Evolutionary conservation across 2,888 invertebrate genomes (phyloP).

Genomic region (Hydropsyche betteni): DNA sequence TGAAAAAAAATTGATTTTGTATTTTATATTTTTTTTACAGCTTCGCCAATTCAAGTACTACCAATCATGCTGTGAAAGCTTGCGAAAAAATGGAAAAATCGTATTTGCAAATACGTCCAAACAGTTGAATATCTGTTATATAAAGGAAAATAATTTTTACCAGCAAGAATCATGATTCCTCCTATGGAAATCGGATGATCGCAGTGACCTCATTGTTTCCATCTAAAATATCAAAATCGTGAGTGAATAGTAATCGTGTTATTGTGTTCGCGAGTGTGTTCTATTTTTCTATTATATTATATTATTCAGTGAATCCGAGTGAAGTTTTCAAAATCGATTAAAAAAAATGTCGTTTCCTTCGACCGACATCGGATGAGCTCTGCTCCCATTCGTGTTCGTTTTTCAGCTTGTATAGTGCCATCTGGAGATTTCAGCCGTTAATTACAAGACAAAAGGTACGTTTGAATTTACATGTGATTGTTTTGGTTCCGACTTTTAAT

Average conservation of each 20-base stretch:
- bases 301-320: too few species aligned
- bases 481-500: too few species aligned
- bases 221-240: conserved; percentile 1
- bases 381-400: too few species aligned
- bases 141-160: neutral
- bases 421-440: too few species aligned
- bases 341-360: too few species aligned
- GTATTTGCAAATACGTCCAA: neutral
- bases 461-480: too few species aligned
- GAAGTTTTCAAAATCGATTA: too few species aligned
- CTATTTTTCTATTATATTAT: neutral
- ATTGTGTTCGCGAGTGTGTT: neutral
- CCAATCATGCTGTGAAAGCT: neutral
- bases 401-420: too few species aligned
- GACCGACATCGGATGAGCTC: too few species aligned
- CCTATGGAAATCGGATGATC: conserved; percentile 26
- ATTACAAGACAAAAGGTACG: too few species aligned
- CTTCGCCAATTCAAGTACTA: neutral
- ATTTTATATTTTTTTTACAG: conserved; percentile 3
- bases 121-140: conserved; percentile 5
- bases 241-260: neutral
- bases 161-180: conserved; percentile 7
- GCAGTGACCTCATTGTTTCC: neutral
- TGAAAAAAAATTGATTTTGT: neutral
- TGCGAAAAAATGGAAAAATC: conserved; percentile 5